Percentiles rank a stretch among this genome's conserved stretches.
Conservation (phyloP, 2,888 invertebrate genomes). For the Lasioglossum figueresi region DNA sequence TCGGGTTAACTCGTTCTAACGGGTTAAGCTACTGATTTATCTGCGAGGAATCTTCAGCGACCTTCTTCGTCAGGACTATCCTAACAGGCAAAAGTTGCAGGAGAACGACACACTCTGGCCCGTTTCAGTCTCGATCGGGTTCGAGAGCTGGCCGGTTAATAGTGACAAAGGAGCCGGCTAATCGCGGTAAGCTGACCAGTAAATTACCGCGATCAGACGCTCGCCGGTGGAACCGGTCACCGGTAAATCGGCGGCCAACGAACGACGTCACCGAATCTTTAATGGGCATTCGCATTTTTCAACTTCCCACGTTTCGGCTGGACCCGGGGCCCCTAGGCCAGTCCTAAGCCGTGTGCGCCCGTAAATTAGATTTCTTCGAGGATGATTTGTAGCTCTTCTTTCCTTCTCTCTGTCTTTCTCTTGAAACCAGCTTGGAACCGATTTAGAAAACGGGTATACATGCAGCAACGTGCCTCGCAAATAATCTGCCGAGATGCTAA, state of each 20-base stretch:
- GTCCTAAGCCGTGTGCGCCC: slow-evolving; percentile 72
- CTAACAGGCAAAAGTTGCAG: slow-evolving; percentile 1
- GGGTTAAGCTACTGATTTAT: slow-evolving; percentile 4
- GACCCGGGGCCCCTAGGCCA: slow-evolving; percentile 52
- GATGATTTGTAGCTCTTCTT: slow-evolving; percentile 74
- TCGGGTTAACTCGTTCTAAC: background rate
- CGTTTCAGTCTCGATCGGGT: slow-evolving; percentile 22
- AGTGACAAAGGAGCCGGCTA: slow-evolving; percentile 64
- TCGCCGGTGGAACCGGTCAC: slow-evolving; percentile 60
- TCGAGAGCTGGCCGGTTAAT: slow-evolving; percentile 49
- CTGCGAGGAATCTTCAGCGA: background rate
- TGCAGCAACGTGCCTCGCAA: background rate
- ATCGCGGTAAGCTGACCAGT: slow-evolving; percentile 66
- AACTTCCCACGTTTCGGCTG: slow-evolving; percentile 74
- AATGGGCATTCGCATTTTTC: slow-evolving; percentile 76
- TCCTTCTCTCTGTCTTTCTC: background rate
- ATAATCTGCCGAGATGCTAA: background rate
- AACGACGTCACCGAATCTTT: slow-evolving; percentile 71
- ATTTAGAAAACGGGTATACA: slow-evolving; percentile 32
- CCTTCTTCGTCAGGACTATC: background rate
- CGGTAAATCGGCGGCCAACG: slow-evolving; percentile 65
- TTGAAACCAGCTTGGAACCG: slow-evolving; percentile 20
- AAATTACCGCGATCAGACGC: slow-evolving; percentile 64
- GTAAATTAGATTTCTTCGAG: slow-evolving; percentile 77
- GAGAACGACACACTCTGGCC: background rate